These are phyloP conservation scores for Ginglymostoma cirratum DNA, from an alignment of 2,113 vertebrate species.

Conservation along the genomic window DNA sequence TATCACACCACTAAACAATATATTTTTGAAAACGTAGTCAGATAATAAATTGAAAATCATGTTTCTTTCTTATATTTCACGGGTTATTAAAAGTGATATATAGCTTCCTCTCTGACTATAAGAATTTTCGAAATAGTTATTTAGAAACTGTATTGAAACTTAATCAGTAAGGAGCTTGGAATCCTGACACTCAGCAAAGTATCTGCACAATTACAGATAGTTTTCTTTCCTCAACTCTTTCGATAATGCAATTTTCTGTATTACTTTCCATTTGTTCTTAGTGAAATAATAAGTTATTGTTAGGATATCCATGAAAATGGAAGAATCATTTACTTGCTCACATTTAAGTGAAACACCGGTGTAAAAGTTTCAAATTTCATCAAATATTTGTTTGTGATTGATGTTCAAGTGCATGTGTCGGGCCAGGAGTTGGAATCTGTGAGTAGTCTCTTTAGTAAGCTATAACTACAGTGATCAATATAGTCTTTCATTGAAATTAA, in stretches of 20 bases:
- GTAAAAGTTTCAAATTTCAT: not conserved
- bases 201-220: not conserved
- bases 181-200: not conserved
- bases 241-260: not conserved
- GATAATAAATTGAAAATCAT: not conserved
- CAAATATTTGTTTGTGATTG: not conserved
- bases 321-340: not conserved
- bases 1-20: not conserved
- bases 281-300: not conserved
- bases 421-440: not conserved
- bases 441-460: not conserved
- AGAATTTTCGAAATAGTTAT: not conserved
- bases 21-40: not conserved
- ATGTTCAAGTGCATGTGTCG: not conserved
- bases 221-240: not conserved
- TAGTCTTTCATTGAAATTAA: not conserved
- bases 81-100: not conserved
- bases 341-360: not conserved
- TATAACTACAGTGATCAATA: not conserved
- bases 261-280: not conserved
- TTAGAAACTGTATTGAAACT: not conserved
- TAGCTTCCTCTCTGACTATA: not conserved
- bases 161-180: not conserved
- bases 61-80: not conserved
- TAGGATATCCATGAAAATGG: not conserved